These are phyloP conservation scores for Coelinius sp. DNA, from an alignment of 2,888 invertebrate species.

Conservation along the genomic window DNA sequence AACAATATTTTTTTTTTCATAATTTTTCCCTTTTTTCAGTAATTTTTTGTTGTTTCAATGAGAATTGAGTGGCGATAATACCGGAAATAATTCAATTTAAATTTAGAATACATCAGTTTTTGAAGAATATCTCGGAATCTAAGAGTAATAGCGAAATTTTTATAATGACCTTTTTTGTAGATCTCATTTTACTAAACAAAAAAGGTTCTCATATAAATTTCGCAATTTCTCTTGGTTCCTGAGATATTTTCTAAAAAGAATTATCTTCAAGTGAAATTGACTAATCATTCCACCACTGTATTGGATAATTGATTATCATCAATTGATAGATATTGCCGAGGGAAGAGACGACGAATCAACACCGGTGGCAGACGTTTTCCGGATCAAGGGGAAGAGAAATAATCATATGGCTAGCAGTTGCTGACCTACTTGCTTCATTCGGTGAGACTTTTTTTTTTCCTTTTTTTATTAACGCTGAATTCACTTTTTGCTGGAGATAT, in stretches of 20 bases:
- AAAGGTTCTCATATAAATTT: no score
- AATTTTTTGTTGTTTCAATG: neutral
- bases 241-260: no score
- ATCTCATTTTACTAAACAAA: no score
- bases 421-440: slow-evolving; percentile 83
- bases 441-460: slow-evolving; percentile 70
- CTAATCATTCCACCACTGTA: neutral
- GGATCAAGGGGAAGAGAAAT: slow-evolving; percentile 80
- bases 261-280: no score
- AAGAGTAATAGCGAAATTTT: no score
- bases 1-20: neutral
- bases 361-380: slow-evolving; percentile 75
- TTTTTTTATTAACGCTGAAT: neutral
- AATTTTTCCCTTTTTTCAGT: neutral
- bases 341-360: slow-evolving; percentile 72
- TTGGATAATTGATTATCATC: slow-evolving; percentile 16
- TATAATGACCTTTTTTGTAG: no score
- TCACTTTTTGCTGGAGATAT: neutral
- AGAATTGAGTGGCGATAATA: neutral
- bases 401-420: slow-evolving; percentile 84
- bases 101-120: no score
- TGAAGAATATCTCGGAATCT: no score
- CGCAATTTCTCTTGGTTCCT: no score
- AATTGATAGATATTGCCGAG: slow-evolving; percentile 77
- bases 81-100: no score